Evolutionary conservation across 2,888 invertebrate species (phyloP), one percentile per base, ranked within the genome.

Genomic region (Xestia c-nigrum): DNA sequence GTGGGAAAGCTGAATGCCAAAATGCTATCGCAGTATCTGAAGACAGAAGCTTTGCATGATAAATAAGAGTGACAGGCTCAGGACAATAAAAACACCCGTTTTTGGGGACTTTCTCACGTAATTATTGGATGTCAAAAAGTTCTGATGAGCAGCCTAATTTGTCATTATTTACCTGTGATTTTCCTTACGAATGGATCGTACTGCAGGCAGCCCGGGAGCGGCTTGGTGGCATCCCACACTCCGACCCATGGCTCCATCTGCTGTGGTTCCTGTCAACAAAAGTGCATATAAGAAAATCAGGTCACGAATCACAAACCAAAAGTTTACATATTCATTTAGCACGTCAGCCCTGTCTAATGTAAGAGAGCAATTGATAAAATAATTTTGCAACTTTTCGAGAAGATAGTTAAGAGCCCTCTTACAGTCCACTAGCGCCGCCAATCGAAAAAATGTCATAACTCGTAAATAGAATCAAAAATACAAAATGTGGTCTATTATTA

Each of bases 211-310:
- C 91, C 92, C 0, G 97, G 94, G 0, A 97, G 95, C 1, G 96
- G 93, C 31, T 93, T 94, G 1, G 97, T 97, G 1, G 98, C 98
- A 89, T 98, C 97, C 97, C 97, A 97, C 0, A 97, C 96, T 0
- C 98, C 98, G 0, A 93, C 74, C 98, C 98, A 98, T 80, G 97
- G 97, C 89, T 97, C 97, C 86, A 96, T 84, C n/a, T 80, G 71
- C 55, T 89, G 88, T 0, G 88, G 88, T 75, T 88, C 88, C 88
- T 88, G 76, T 19, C 1, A 24, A 64, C 70, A 77, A 74, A n/a
- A 63, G 10, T 4, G 14, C 12, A n/a, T n/a, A 3, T 63, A 14
- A 43, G 40, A 61, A 59, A 16, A 7, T 31, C 10, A 10, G 52
- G 31, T 3, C n/a, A n/a, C n/a, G n/a, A n/a, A n/a, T n/a, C n/a